phyloP scores from a whole-genome alignment of 2,113 vertebrate species.

The Ammodytes dubius region DNA sequence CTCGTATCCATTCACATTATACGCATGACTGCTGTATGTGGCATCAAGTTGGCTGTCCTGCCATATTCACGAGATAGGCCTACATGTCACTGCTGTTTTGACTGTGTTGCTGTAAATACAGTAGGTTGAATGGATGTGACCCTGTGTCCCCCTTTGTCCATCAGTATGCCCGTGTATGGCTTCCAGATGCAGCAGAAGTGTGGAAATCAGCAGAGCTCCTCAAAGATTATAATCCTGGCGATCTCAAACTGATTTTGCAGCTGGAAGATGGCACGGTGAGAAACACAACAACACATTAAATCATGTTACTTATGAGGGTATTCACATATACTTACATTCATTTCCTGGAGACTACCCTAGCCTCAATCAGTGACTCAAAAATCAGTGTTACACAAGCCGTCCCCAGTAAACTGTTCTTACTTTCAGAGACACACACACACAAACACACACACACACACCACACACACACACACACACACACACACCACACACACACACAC shows the following conservation, averaged over 20 bases:
- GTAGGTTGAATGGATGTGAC: constrained; percentile 39
- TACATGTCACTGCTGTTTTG: background rate
- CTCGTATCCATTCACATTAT: constrained; percentile 3
- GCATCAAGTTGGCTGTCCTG: background rate
- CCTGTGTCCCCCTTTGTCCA: constrained; percentile 34
- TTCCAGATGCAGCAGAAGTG: constrained; percentile 92
- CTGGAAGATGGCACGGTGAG: constrained; percentile 94
- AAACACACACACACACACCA: background rate
- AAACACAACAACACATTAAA: too few species aligned
- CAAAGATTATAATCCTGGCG: constrained; percentile 91
- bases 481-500: background rate
- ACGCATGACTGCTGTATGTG: constrained; percentile 28
- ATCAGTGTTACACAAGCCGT: too few species aligned
- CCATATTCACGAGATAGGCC: background rate
- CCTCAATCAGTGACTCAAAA: too few species aligned
- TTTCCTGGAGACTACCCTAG: too few species aligned
- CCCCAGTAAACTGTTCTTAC: too few species aligned
- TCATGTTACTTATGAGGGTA: too few species aligned
- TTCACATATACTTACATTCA: too few species aligned
- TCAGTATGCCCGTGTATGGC: constrained; percentile 95
- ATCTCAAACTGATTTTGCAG: constrained; percentile 89
- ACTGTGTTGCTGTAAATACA: constrained; percentile 1
- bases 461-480: background rate
- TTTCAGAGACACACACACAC: too few species aligned
- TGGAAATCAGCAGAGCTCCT: constrained; percentile 95